Evolutionary conservation across 2,797 vertebrate species (phyloP), one percentile per base, ranked within the genome.

Genomic region (Echiichthys vipera): DNA sequence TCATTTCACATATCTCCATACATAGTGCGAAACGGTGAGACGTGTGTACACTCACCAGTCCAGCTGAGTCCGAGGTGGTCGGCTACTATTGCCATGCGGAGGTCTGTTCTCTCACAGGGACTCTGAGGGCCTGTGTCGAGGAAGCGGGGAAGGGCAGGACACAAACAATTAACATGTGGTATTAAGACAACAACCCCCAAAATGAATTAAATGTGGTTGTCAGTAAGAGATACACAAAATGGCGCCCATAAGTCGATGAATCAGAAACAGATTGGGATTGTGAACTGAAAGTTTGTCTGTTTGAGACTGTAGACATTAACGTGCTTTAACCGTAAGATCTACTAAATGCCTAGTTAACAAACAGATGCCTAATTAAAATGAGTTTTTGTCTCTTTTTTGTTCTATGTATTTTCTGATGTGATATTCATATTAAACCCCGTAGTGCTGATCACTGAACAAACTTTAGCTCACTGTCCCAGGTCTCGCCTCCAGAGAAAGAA

Each of bases 41-140:
- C 10, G 39, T 64, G 66, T 36, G 64, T 2, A 9, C 5, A 50
- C 94, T 95, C 95, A 99, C 98, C 98, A 91, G 98, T 99, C 98
- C 98, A 99, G 92, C 98, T 99, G 93, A 99, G 96, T 93, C 98
- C 98, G 73, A 99, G 95, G 88, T 99, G 98, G 92, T 99, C 98
- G 1, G 98, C 98, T 85, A 99, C 98, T 91, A 99, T 99, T 65
- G 98, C 98, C 97, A 98, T 99, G 83, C 98, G 96, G 92, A 99
- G 96, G 93, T 99, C 97, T 88, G 98, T 99, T 86, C 98, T 96
- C 91, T 99, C 98, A 89, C 98, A 99, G 86, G 98, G 98, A 94
- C 97, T 99, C 94, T 99, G 97, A 85, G 98, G 98, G 95, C 98
- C 98, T 99, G 94, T 84, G 91, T 18, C 0, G 0, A 65, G 63